Conservation (phyloP, 1,140 invertebrate genomes). For the Leptoteleia sp. region DNA sequence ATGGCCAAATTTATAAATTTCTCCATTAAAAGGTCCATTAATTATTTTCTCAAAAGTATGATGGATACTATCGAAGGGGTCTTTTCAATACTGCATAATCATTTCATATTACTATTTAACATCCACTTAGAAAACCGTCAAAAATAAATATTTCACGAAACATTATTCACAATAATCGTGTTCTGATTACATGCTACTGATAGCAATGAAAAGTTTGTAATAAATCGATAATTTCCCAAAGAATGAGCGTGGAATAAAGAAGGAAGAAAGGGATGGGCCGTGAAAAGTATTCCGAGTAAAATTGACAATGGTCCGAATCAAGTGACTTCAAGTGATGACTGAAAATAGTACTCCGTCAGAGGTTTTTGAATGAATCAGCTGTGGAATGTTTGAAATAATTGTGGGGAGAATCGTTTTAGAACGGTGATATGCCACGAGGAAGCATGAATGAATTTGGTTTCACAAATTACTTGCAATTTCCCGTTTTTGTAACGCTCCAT, state of each 20-base stretch:
- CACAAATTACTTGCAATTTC: constrained; percentile 40
- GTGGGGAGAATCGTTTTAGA: constrained; percentile 5
- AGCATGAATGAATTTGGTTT: constrained; percentile 17
- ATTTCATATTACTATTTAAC: no score
- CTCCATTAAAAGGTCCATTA: no score
- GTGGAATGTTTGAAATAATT: constrained; percentile 45
- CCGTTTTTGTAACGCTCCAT: no score
- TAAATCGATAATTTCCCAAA: constrained; percentile 18
- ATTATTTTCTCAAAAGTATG: no score
- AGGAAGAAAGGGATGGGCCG: background rate
- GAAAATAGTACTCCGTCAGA: constrained; percentile 41
- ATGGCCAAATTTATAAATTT: no score
- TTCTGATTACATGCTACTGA: no score
- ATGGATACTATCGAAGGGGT: no score
- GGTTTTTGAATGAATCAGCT: constrained; percentile 34
- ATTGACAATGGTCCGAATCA: constrained; percentile 32
- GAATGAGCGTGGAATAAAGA: constrained; percentile 1
- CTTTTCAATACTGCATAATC: no score
- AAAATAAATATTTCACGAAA: no score
- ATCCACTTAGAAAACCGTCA: no score
- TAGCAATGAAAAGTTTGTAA: constrained; percentile 8
- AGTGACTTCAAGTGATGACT: constrained; percentile 44
- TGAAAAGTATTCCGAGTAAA: constrained; percentile 29
- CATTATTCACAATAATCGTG: no score
- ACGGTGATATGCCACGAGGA: background rate